Evolutionary conservation across 2,113 vertebrate species (phyloP).

Genomic region (Crocuta crocuta): DNA sequence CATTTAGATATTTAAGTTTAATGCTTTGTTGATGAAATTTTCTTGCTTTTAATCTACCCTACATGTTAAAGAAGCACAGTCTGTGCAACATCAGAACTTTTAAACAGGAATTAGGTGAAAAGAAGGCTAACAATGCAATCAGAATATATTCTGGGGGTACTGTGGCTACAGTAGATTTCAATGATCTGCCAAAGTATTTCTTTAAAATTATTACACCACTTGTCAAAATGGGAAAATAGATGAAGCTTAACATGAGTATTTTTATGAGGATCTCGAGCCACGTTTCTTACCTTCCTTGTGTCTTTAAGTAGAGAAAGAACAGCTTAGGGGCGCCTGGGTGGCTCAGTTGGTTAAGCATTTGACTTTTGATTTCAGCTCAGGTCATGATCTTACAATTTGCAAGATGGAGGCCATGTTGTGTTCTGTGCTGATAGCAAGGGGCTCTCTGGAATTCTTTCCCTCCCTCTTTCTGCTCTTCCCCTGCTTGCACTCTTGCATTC

Average conservation of each 20-base stretch:
- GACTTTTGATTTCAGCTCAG: too few species aligned
- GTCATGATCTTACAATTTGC: too few species aligned
- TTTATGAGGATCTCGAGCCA: background rate
- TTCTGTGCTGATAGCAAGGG: too few species aligned
- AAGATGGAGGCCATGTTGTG: too few species aligned
- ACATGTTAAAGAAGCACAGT: background rate
- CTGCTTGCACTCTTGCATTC: too few species aligned
- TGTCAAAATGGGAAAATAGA: background rate
- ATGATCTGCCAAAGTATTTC: background rate
- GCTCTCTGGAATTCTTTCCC: too few species aligned
- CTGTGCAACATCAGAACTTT: background rate
- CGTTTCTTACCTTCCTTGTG: background rate
- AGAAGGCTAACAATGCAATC: background rate
- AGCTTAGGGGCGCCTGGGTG: background rate
- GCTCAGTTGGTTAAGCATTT: too few species aligned
- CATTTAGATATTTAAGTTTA: conserved; percentile 63
- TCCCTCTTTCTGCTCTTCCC: too few species aligned
- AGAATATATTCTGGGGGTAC: background rate
- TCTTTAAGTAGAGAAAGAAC: background rate
- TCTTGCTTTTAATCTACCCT: conserved; percentile 10
- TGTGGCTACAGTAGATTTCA: background rate
- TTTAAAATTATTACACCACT: background rate
- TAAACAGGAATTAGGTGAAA: background rate
- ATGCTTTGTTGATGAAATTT: conserved; percentile 31
- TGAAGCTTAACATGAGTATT: background rate